Evolutionary conservation across 2,888 invertebrate genomes (phyloP), one percentile per base, ranked within the genome.

Genomic region (Bugula neritina): DNA sequence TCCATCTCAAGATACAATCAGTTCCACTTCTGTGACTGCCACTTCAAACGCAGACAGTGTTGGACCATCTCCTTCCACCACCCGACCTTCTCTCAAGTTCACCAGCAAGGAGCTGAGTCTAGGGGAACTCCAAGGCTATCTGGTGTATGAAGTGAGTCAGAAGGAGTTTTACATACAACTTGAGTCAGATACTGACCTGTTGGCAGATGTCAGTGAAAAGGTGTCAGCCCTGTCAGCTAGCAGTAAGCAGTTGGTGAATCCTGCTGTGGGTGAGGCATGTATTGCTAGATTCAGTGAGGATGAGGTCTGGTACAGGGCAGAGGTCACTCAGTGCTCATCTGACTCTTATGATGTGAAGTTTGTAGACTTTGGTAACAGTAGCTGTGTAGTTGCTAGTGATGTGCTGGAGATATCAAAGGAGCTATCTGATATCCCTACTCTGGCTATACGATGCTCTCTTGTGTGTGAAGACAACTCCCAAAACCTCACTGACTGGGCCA

Each of bases 291-390:
- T 87, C 77, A 83, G 86, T 0, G 87, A 87, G 72, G 90, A 91
- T 79, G 85, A 85, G 0, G 79, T 83, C 23, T 90, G 90, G 91
- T 91, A 91, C 80, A 86, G 92, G 74, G 90, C 78, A 0, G 73
- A 73, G n/a, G 76, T 81, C 23, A 63, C 74, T 5, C 70, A 74
- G 1, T 71, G 75, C 0, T 69, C 74, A 27, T 72, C 72, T 0
- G 69, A 63, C 0, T 73, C 72, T 23, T 74, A 76, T 0, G 72
- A 72, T 69, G 79, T 83, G 0, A 72, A 72, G 21, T 83, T 81
- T 76, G 75, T 82, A 17, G 83, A 83, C 74, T 82, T 80, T 76
- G 83, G 83, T 10, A 83, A 83, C 72, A 73, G 73, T 5, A 80
- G 81, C 43, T 74, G 71, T n/a, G 76, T 79, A 3, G 81, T 85